These are phyloP conservation scores for Sebastes hubbsi DNA, from an alignment of 2,797 vertebrate genomes.

Conservation along the genomic window DNA sequence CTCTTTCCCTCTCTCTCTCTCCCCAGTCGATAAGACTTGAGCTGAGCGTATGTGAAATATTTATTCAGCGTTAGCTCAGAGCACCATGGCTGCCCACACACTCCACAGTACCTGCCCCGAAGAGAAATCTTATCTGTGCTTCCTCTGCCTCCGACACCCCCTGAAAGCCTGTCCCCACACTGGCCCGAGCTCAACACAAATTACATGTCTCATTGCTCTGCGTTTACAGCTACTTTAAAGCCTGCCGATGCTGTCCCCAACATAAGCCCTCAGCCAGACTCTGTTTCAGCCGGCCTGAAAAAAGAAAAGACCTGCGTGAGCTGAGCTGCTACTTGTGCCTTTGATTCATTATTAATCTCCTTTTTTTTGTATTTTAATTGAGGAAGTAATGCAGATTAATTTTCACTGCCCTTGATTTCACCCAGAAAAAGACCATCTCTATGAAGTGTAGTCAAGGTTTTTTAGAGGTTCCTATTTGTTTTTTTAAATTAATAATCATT, in stretches of 20 bases:
- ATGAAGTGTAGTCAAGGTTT: constrained; percentile 31
- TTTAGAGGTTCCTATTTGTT: constrained; percentile 2
- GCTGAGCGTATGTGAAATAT: constrained; percentile 83
- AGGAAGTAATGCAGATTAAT: constrained; percentile 66
- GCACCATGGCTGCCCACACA: constrained; percentile 78
- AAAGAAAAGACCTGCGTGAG: constrained; percentile 43
- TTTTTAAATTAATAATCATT: constrained; percentile 5
- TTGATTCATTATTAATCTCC: constrained; percentile 73
- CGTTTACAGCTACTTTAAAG: constrained; percentile 78
- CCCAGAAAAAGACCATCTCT: constrained; percentile 53
- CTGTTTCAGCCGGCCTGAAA: constrained; percentile 35
- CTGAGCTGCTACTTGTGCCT: constrained; percentile 54
- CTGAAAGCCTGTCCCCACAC: constrained; percentile 79
- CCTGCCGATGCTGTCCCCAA: constrained; percentile 63
- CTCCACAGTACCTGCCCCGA: constrained; percentile 75
- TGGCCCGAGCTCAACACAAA: constrained; percentile 77
- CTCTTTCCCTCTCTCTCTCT: constrained; percentile 35
- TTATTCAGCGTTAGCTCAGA: constrained; percentile 80
- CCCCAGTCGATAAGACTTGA: constrained; percentile 78
- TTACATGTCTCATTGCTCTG: constrained; percentile 83
- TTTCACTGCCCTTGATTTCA: constrained; percentile 66
- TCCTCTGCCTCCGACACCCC: constrained; percentile 75
- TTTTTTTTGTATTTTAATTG: constrained; percentile 69
- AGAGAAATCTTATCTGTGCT: constrained; percentile 81
- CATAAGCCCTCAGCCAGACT: constrained; percentile 67